phyloP scores from a whole-genome alignment of 2,113 vertebrate genomes.

The Ursus arctos region DNA sequence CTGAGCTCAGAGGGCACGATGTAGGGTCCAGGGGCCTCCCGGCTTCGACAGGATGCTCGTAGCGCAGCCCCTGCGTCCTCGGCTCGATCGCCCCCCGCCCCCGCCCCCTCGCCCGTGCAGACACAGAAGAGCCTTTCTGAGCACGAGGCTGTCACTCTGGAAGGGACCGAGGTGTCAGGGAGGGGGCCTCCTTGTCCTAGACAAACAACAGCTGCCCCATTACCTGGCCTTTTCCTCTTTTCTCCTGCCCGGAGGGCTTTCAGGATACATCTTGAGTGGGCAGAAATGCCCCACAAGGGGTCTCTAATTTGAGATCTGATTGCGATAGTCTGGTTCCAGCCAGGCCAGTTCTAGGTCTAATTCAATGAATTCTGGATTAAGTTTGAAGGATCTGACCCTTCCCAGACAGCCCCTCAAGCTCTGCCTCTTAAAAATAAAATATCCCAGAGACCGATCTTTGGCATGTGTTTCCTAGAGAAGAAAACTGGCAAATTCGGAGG shows the following conservation, averaged over 20 bases:
- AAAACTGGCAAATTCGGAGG: neutral
- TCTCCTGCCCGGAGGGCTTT: neutral
- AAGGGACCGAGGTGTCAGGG: neutral
- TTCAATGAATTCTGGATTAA: neutral
- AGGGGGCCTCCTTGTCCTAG: neutral
- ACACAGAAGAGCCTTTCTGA: neutral
- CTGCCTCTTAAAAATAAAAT: conserved; percentile 25
- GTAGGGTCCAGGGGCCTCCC: too few relatives aligned
- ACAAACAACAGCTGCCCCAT: neutral
- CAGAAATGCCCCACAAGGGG: neutral
- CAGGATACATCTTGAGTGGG: neutral
- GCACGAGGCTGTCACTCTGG: neutral
- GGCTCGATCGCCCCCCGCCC: neutral
- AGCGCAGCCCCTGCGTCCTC: neutral
- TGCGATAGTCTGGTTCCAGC: neutral
- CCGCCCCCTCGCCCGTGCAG: neutral
- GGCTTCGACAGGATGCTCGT: neutral
- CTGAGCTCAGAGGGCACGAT: neutral
- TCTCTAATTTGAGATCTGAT: neutral
- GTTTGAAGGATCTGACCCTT: neutral
- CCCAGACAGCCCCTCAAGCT: neutral
- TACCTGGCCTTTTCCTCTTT: neutral
- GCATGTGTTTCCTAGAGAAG: conserved; percentile 27
- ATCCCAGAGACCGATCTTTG: neutral
- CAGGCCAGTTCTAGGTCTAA: neutral